These are phyloP conservation scores for Phyllotis vaccarum DNA, from an alignment of 2,797 vertebrate genomes.

Conservation along the genomic window DNA sequence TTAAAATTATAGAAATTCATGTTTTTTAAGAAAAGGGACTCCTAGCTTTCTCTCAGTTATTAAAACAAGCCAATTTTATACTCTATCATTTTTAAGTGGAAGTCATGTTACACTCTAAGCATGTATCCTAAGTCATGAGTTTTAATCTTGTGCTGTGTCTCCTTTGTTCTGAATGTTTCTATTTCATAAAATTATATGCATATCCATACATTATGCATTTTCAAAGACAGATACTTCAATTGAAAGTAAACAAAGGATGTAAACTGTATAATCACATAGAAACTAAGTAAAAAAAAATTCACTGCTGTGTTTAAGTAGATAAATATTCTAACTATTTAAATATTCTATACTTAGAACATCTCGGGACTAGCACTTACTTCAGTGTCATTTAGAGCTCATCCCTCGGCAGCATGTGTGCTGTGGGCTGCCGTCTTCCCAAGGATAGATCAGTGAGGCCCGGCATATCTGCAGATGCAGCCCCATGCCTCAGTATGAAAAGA, in stretches of 20 bases:
- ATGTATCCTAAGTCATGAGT: slow-evolving; percentile 20
- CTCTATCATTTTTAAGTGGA: slow-evolving; percentile 31
- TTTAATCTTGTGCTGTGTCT: slow-evolving; percentile 16
- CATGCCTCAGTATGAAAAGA: neutral
- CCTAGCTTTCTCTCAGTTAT: neutral
- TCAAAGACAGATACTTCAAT: slow-evolving; percentile 16
- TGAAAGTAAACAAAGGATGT: slow-evolving; percentile 46
- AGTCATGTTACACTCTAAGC: neutral
- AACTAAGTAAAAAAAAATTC: slow-evolving; percentile 47
- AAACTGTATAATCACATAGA: neutral
- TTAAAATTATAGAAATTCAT: slow-evolving; percentile 34
- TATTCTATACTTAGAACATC: neutral
- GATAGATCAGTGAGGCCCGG: neutral
- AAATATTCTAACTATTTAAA: neutral
- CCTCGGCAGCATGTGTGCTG: neutral
- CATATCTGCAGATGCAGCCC: neutral
- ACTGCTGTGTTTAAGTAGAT: slow-evolving; percentile 1
- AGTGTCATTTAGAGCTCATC: neutral
- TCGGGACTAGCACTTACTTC: neutral
- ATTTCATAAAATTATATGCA: slow-evolving; percentile 60
- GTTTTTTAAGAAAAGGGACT: slow-evolving; percentile 36
- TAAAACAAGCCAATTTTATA: slow-evolving; percentile 29
- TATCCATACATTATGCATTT: neutral
- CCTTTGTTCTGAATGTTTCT: slow-evolving; percentile 18
- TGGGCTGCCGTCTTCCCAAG: neutral